Evolutionary conservation across 2,113 vertebrate genomes (phyloP), one percentile per base, ranked within the genome.

Genomic region (Archocentrus centrarchus): DNA sequence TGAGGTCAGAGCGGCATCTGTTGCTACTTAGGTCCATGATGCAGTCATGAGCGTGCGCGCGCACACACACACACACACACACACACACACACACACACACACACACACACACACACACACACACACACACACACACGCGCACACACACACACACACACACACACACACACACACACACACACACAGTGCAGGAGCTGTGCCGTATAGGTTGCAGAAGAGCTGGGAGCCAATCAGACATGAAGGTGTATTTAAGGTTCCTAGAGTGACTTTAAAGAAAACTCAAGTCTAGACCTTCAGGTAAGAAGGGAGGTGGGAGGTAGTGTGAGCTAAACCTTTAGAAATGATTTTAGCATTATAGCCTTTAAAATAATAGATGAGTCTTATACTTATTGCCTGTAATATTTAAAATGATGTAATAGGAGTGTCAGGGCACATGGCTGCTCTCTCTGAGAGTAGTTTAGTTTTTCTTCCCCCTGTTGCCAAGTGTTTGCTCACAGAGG

Each of bases 1-100:
- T 97, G 96, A 97, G 97, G 97, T 98, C 97, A 97, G 93, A 82
- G 84, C 94, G 89, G 96, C 97, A 98, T 97, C 97, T 98, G 97
- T 97, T 97, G 97, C 94, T 97, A 95, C 96, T 98, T 98, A 97
- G 92, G 94, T 94, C 87, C 94, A 93, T 94, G 95, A 96, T 95
- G 82, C 83, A 92, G 83, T 87, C 79, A 63, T 76, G 73, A 85
- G 41, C 8, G 22, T 47, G 39, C 7, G 9, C 8, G 2, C 37
- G 10, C 37, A 8, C 75, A 64, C 60, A 79, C 75, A 37, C 35
- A 37, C 35, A 37, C 35, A 37, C 35, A 37, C 35, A 37, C 35
- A 37, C 35, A 37, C 35, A 37, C 35, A 37, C 35, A 37, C 35
- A 37, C 35, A 37, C 35, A 32, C 30, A 32, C 30, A 32, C 30